Evolutionary conservation across 2,888 invertebrate species (phyloP).

Genomic region (Drosophila meridiana): DNA sequence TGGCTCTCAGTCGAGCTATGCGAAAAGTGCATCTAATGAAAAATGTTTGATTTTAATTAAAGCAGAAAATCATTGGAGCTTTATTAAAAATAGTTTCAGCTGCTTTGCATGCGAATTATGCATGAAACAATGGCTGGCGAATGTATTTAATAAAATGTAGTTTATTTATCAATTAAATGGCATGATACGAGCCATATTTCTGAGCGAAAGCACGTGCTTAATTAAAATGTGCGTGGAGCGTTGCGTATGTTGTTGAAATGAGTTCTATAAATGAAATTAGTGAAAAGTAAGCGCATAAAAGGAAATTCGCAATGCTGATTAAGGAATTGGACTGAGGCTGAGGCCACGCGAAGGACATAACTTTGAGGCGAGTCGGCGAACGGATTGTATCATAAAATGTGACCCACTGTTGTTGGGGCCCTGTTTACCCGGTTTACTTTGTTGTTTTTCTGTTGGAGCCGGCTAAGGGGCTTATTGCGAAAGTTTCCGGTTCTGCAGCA

Average conservation of each 20-base stretch:
- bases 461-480: slow-evolving; percentile 51
- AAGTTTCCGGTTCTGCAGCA: slow-evolving; percentile 63
- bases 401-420: slow-evolving; percentile 53
- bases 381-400: slow-evolving; percentile 70
- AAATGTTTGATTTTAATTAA: slow-evolving; percentile 57
- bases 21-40: slow-evolving; percentile 33
- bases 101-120: not conserved
- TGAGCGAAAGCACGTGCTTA: slow-evolving; percentile 32
- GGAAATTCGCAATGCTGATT: slow-evolving; percentile 14
- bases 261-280: slow-evolving; percentile 62
- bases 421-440: slow-evolving; percentile 63
- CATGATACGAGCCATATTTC: not conserved
- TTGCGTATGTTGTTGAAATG: slow-evolving; percentile 47
- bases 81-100: slow-evolving; percentile 17
- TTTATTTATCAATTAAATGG: not conserved
- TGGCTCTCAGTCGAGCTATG: not conserved
- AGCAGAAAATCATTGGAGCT: not conserved
- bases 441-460: slow-evolving; percentile 19
- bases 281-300: slow-evolving; percentile 58
- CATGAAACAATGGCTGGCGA: not conserved
- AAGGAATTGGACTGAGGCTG: slow-evolving; percentile 7
- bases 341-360: slow-evolving; percentile 34
- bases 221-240: slow-evolving; percentile 46
- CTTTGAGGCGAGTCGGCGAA: slow-evolving; percentile 54
- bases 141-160: not conserved